Evolutionary conservation across 2,797 vertebrate species (phyloP), one percentile per base, ranked within the genome.

Genomic region (Hemibagrus guttatus): DNA sequence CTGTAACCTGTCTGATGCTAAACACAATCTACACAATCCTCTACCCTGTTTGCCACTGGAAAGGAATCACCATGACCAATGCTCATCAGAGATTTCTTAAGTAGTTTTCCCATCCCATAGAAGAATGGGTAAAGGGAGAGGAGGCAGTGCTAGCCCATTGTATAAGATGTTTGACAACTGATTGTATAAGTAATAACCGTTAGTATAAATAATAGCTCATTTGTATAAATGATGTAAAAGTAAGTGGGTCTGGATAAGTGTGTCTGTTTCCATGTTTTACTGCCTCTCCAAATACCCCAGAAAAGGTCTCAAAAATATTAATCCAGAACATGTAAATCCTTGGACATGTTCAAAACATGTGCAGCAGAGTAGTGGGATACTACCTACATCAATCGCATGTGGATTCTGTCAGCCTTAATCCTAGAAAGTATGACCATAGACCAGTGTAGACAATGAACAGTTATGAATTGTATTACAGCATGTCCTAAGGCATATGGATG

Each of bases 341-440:
- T 2, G 7, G 28, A 69, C 49, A 69, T 1, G 52, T 23, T 39
- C 63, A 86, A 28, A 80, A 80, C 81, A 83, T 83, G 21, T 86
- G 84, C 12, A 69, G 21, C n/a, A 88, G 71, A 9, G 59, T 69
- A 16, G 79, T 49, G 9, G 71, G 54, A n/a, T n/a, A 21, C 39
- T 86, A 80, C 16, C 26, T 86, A 23, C 85, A 86, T 80, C 23
- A 6, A 23, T 86, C 87, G 84, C 81, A 84, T 12, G 21, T 86
- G 16, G 74, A 39, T 0, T 84, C 39, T 4, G 26, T 84, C 42
- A 8, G 61, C 2, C 23, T 83, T 59, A 23, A 84, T 72, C 12
- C 84, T 84, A 9, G 84, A 21, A 0, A 78, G 12, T 56, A 63
- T 63, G 17, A 5, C 61, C 16, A 86, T 83, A 8, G 79, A 85